Percentiles rank a stretch among this genome's conserved stretches.
phyloP scores from a whole-genome alignment of 2,113 vertebrate genomes.

The Scomber japonicus region DNA sequence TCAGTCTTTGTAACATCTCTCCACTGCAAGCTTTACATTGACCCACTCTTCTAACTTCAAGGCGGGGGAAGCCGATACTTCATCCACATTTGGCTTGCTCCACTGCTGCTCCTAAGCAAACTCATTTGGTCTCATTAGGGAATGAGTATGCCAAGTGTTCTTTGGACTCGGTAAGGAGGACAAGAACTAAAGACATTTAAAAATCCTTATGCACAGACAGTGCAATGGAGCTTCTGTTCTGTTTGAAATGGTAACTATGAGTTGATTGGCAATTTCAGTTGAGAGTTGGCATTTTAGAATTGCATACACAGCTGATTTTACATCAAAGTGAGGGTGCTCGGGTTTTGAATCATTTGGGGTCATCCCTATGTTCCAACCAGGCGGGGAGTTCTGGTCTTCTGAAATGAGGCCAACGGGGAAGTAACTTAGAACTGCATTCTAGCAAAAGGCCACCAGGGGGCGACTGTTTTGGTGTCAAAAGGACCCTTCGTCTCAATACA shows the following conservation, averaged over 20 bases:
- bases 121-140: slow-evolving; percentile 66
- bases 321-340: not conserved
- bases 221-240: not conserved
- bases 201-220: not conserved
- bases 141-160: slow-evolving; percentile 40
- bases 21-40: not conserved
- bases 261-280: not conserved
- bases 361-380: too few species aligned
- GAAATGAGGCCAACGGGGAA: too few species aligned
- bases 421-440: too few species aligned
- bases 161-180: not conserved
- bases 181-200: not conserved
- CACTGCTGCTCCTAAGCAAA: slow-evolving; percentile 59
- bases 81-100: slow-evolving; percentile 45
- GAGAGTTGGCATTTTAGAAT: not conserved
- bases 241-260: not conserved
- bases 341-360: not conserved
- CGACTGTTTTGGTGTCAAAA: too few species aligned
- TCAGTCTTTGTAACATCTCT: slow-evolving; percentile 11
- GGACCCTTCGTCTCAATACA: too few species aligned
- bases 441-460: too few species aligned
- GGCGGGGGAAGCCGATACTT: slow-evolving; percentile 24
- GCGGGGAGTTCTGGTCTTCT: too few species aligned
- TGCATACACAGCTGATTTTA: not conserved
- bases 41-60: slow-evolving; percentile 13